Evolutionary conservation across 1,140 invertebrate species (phyloP), one percentile per base, ranked within the genome.

Genomic region (Anoplophora glabripennis): DNA sequence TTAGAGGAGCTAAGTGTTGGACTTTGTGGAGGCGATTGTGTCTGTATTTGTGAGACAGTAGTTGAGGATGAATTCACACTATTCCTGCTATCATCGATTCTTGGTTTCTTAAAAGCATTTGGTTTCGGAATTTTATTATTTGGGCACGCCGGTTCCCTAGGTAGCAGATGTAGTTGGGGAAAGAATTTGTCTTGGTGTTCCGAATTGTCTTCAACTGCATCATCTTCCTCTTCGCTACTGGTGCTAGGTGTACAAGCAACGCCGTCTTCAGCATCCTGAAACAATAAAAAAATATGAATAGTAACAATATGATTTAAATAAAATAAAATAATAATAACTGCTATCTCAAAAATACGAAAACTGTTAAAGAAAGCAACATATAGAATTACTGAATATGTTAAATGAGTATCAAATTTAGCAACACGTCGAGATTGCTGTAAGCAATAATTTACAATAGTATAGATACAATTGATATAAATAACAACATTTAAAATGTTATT

Each of bases 201-300:
- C 10, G 7, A 18, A 5, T 11, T 18, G 2, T 54, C 52, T 15
- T 54, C 52, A 10, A 3, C 17, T 10, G 12, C 28, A 5, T 54
- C 52, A 18, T 17, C 33, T 33, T 54, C 52, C 5, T 42, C 52
- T 7, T 34, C 35, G 15, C 37, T 40, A 34, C 52, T 54, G 41
- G 12, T 40, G 4, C 21, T 28, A 28, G 21, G 2, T 3, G 21
- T 28, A 28, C 2, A 28, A 28, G 21, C 5, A 28, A 15, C 42
- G 7, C 17, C 38, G 17, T 11, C 34, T 14, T 54, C 52, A 2
- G 12, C 52, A 44, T 54, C 52, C 52, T 54, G 52, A 7, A 54
- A 54, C 40, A 54, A 53, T 8, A 18, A 10, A 34, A 40, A 40
- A 54, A 41, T 41, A 7, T 5, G 5, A 11, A 41, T 5, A 28